These are phyloP conservation scores for Siniperca undulata DNA, from an alignment of 2,797 vertebrate genomes.

Conservation along the genomic window DNA sequence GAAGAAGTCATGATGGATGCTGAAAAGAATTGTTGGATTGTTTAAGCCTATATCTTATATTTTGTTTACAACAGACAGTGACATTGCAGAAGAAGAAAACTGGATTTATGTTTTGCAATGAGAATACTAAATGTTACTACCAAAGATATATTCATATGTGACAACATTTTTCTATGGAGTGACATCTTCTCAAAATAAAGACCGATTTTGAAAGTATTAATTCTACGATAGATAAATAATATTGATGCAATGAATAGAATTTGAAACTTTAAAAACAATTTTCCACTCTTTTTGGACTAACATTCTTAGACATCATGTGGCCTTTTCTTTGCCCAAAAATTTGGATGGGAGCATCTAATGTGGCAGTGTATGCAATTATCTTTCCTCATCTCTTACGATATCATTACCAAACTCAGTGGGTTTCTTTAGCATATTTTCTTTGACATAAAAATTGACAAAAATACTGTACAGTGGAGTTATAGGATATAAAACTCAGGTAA, in stretches of 20 bases:
- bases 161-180: not conserved
- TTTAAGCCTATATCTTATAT: not conserved
- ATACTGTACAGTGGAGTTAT: too few relatives aligned
- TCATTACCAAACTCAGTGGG: not conserved
- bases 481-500: not conserved
- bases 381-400: not conserved
- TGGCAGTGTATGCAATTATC: not conserved
- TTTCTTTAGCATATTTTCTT: not conserved
- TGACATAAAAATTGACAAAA: not conserved
- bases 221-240: not conserved
- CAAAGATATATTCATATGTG: constrained; percentile 1
- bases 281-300: not conserved
- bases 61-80: not conserved
- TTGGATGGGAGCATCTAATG: too few relatives aligned
- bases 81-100: not conserved
- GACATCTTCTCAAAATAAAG: not conserved
- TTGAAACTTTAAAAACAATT: not conserved
- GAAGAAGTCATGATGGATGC: constrained; percentile 57
- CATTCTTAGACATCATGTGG: not conserved
- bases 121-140: not conserved
- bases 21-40: constrained; percentile 10
- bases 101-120: not conserved
- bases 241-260: not conserved
- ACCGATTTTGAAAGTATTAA: not conserved
- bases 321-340: too few relatives aligned